Base-by-base conservation (phyloP, 2,888 invertebrate species). In the Drosophila kambysellisi region DNA sequence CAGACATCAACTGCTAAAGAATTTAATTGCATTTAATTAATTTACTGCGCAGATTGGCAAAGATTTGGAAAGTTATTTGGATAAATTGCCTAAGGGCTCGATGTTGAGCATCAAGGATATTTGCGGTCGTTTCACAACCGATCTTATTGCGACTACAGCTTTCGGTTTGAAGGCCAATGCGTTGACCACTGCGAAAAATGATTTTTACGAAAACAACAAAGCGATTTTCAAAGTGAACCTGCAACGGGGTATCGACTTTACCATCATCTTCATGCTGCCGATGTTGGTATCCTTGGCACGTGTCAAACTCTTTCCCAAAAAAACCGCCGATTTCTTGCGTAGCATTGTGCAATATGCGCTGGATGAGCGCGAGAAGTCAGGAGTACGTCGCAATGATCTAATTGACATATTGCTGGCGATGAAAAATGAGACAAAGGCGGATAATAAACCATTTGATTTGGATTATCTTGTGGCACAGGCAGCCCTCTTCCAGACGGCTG, bases 351-450 rank as follows among this genome's bases (percentile, higher is more conserved):
- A 85, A 74, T 84, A 91, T 11, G 92, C 93, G 0, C 86, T 94
- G 6, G 73, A 83, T 0, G 85, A 92, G 7, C 90, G 94, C 4
- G 91, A 92, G 53, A 81, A 87, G 32, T 90, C 91, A 3, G 93
- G 93, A 2, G 20, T 76, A 6, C 39, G 43, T 20, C 83, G 88
- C 0, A 91, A 93, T 39, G 94, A 94, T 80, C 91, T 94, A 0
- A 88, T 94, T 12, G 94, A 94, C 63, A 79, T 93, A 5, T 77
- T 94, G 9, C 67, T 94, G 58, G 89, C 92, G 5, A 68, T 94
- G 43, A 93, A 90, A 33, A 81, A 89, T 0, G 75, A 83, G 11
- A 79, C 79, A n/a, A n/a, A 0, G 71, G 33, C 0, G 52, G 79
- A 74, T 1, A 71, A 64, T 1, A 71, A 64, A 3, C 20, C 12